Evolutionary conservation across 2,888 invertebrate genomes (phyloP), one percentile per base, ranked within the genome.

Genomic region (Nomada fucata): DNA sequence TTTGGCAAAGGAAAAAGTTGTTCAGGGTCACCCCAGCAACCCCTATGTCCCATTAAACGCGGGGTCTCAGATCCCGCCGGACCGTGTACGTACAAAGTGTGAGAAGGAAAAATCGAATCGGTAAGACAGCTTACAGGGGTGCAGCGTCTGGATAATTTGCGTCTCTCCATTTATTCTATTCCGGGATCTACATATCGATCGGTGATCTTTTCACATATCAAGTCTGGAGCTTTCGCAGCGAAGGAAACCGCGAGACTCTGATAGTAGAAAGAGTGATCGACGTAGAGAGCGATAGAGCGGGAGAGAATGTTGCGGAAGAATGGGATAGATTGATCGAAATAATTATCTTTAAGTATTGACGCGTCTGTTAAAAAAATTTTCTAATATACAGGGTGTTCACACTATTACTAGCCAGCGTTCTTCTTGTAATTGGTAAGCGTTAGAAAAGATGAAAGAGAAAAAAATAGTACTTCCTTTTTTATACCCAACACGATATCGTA

Each of bases 181-280:
- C 77, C 81, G 70, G 55, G 57, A 74, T 84, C 88, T 70, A 88
- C 76, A 86, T 88, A 86, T 88, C 80, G 88, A 86, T 83, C 79
- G 70, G 86, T 88, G 88, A 88, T 88, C 82, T 79, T 81, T 81
- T 84, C 83, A 86, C 87, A 88, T 88, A 88, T 88, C 87, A 88
- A 36, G 60, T 84, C 75, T 78, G 76, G 78, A 78, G 47, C 61
- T 76, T 77, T 82, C 63, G 79, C 61, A 59, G 76, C 26, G 64
- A 61, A 72, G 67, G 50, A 47, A 75, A 29, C 55, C 79, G 79
- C 67, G 79, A 77, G 70, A 75, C 57, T 76, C 29, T 52, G 72
- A 15, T 52, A 60, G 70, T 70, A 53, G 57, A 61, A 52, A 60
- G 61, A 57, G 26, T 67, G 67, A 68, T 18, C 42, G 63, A 81